phyloP scores from a whole-genome alignment of 1,140 invertebrate genomes.

The Drosophila jambulina region DNA sequence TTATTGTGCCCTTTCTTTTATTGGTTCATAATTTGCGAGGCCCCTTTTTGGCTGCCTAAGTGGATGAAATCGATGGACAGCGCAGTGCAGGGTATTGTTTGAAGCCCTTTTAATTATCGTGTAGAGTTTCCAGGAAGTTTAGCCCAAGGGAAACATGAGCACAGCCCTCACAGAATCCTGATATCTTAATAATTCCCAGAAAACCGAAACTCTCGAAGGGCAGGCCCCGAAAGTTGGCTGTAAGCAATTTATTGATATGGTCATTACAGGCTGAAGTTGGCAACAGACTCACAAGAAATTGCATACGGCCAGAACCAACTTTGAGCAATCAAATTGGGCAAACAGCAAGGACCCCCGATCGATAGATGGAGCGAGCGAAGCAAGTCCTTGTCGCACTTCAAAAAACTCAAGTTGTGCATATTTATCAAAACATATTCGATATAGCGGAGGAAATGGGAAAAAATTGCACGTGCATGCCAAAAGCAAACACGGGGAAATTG shows the following conservation, averaged over 20 bases:
- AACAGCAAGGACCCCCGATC: constrained; percentile 30
- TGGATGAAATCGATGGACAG: constrained; percentile 35
- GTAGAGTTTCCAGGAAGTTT: background rate
- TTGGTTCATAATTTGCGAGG: constrained; percentile 53
- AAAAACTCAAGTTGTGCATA: constrained; percentile 75
- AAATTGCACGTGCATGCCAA: constrained; percentile 71
- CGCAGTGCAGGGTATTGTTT: background rate
- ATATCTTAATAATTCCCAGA: constrained; percentile 6
- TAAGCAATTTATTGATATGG: constrained; percentile 70
- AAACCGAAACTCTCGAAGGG: constrained; percentile 35
- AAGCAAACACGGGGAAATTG: constrained; percentile 72
- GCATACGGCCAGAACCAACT: constrained; percentile 69
- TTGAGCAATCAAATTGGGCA: constrained; percentile 80
- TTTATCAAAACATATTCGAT: constrained; percentile 81
- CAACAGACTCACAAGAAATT: constrained; percentile 61
- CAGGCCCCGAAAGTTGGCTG: constrained; percentile 1
- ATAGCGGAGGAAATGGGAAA: constrained; percentile 59
- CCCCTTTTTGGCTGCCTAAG: constrained; percentile 54
- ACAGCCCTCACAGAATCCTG: background rate
- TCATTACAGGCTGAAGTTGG: constrained; percentile 63
- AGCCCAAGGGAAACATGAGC: background rate
- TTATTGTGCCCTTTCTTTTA: constrained; percentile 56
- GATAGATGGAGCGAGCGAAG: background rate
- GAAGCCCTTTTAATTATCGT: constrained; percentile 7
- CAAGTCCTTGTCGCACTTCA: constrained; percentile 51